These are phyloP conservation scores for Mongoloraphidia duomilia DNA, from an alignment of 2,888 invertebrate species.

Conservation along the genomic window DNA sequence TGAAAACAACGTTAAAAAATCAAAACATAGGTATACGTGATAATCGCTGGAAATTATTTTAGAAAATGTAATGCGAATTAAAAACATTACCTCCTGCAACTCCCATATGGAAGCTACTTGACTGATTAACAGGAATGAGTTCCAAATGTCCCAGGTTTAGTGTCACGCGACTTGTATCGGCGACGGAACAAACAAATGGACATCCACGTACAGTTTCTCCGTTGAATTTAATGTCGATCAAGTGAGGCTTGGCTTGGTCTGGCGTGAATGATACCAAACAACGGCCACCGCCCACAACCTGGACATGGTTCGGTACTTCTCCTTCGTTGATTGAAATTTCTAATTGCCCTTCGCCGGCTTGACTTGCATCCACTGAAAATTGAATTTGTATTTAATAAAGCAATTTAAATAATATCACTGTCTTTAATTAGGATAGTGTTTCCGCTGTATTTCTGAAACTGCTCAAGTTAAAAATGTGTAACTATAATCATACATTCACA, in stretches of 20 bases:
- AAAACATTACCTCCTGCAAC: conserved; percentile 43
- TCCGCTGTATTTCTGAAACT: no score
- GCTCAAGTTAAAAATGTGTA: no score
- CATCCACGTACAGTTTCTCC: conserved; percentile 86
- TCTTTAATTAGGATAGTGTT: no score
- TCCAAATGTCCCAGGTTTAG: conserved; percentile 63
- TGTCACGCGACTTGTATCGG: conserved; percentile 62
- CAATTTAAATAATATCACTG: neutral
- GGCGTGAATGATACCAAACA: conserved; percentile 92
- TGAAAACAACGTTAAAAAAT: no score
- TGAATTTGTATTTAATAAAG: conserved; percentile 3
- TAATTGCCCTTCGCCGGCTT: conserved; percentile 96
- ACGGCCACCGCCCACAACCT: conserved; percentile 88
- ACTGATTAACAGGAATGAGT: conserved; percentile 69
- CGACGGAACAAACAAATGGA: conserved; percentile 76
- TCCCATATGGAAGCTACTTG: conserved; percentile 65
- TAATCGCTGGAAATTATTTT: no score
- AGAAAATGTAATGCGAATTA: conserved; percentile 24
- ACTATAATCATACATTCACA: no score
- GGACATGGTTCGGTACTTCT: conserved; percentile 96
- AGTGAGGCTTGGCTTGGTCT: conserved; percentile 77
- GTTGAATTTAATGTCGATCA: conserved; percentile 92
- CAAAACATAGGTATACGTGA: no score
- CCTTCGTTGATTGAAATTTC: conserved; percentile 99
- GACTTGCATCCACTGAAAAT: conserved; percentile 85